Conservation (phyloP, 1,140 invertebrate species). For the Diuraphis noxia region DNA sequence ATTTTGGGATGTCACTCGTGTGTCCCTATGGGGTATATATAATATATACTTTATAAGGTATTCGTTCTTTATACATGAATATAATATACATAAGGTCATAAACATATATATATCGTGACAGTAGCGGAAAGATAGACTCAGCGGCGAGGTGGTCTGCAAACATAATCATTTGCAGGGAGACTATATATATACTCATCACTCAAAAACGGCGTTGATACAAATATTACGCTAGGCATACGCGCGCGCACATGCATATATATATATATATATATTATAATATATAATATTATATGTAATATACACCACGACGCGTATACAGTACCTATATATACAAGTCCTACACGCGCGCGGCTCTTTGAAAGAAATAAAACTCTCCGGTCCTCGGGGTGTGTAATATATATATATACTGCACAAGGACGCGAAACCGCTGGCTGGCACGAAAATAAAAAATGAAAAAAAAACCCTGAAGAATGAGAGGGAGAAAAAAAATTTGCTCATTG, state of each 20-base stretch:
- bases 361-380: not conserved
- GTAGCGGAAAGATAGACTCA: not conserved
- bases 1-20: not conserved
- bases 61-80: not conserved
- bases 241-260: too few relatives aligned
- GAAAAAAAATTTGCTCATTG: constrained; percentile 14
- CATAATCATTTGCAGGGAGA: constrained; percentile 2
- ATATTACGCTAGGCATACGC: not conserved
- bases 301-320: not conserved
- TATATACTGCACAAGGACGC: not conserved
- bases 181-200: constrained; percentile 11
- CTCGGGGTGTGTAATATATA: not conserved
- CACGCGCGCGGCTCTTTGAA: not conserved
- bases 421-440: not conserved
- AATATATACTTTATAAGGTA: not conserved
- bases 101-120: not conserved
- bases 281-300: not conserved
- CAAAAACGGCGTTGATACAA: not conserved
- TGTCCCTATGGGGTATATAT: not conserved
- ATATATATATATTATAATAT: not conserved
- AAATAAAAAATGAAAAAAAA: not conserved
- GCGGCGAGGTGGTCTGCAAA: not conserved
- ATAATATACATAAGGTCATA: not conserved
- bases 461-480: not conserved
- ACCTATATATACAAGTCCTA: not conserved